phyloP scores from a whole-genome alignment of 2,113 vertebrate genomes.

The Ornithorhynchus anatinus region DNA sequence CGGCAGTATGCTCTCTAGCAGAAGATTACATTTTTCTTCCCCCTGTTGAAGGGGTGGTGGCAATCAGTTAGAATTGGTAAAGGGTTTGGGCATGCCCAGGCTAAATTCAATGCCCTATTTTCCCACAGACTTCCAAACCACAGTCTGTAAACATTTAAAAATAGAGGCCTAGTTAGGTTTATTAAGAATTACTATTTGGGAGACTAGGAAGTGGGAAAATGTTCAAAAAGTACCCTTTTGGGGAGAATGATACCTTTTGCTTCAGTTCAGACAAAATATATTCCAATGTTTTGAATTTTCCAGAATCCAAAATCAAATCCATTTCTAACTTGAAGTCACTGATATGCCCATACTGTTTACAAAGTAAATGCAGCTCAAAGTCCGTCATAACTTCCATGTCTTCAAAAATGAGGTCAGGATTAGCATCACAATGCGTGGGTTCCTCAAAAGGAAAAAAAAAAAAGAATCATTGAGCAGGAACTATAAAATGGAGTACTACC shows the following conservation, averaged over 20 bases:
- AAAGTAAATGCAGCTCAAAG: slow-evolving; percentile 92
- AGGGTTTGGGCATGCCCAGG: too few species aligned
- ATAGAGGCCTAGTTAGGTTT: too few species aligned
- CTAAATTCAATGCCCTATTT: too few species aligned
- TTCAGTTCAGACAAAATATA: slow-evolving; percentile 81
- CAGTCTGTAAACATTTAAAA: too few species aligned
- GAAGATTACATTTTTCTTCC: too few species aligned
- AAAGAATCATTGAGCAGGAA: not conserved
- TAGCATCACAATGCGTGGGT: slow-evolving; percentile 88
- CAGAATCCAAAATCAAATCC: slow-evolving; percentile 87
- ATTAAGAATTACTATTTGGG: too few species aligned
- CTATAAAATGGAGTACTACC: not conserved
- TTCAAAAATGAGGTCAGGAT: slow-evolving; percentile 90
- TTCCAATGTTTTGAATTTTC: slow-evolving; percentile 86
- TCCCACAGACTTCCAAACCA: too few species aligned
- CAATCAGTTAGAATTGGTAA: too few species aligned
- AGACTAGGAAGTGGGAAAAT: not conserved
- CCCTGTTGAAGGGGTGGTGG: too few species aligned
- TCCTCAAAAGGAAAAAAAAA: slow-evolving; percentile 77
- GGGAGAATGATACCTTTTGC: slow-evolving; percentile 80
- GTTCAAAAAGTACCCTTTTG: not conserved
- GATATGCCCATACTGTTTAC: slow-evolving; percentile 85
- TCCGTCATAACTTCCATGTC: slow-evolving; percentile 98
- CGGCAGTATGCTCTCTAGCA: too few species aligned
- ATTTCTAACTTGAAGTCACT: slow-evolving; percentile 80